A percentile compares a stretch with the other conserved stretches of the same genome.
Conservation (phyloP, 2,797 vertebrate genomes). For the Picus viridis region DNA sequence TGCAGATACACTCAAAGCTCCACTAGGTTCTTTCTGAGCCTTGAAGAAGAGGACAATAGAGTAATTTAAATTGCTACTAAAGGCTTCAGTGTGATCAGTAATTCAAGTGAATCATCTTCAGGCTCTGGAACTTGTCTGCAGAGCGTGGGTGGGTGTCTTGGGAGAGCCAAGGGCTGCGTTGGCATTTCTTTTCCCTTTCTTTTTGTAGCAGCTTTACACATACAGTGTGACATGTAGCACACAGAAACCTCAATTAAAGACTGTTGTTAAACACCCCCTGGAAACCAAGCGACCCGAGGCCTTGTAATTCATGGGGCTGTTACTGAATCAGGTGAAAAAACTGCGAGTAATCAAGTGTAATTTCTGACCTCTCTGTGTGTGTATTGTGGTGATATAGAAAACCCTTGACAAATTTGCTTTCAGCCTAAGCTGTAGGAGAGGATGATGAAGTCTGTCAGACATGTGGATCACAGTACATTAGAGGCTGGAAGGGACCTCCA, state of each 20-base stretch:
- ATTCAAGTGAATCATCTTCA: neutral
- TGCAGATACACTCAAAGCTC: neutral
- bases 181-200: neutral
- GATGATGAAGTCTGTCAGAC: neutral
- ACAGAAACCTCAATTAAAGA: neutral
- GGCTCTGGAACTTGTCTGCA: neutral
- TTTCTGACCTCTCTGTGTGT: neutral
- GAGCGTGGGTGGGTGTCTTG: neutral
- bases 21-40: neutral
- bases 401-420: neutral
- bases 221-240: neutral
- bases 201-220: neutral
- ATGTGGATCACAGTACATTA: no score
- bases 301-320: neutral
- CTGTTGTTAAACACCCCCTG: neutral
- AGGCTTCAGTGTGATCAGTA: neutral
- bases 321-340: neutral
- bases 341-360: neutral
- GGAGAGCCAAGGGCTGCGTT: neutral
- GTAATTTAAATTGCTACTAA: neutral
- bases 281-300: neutral
- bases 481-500: no score
- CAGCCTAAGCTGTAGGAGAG: neutral
- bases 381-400: neutral
- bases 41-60: neutral